These are phyloP conservation scores for Zaprionus tsacasi DNA, from an alignment of 1,140 invertebrate species.

Conservation along the genomic window DNA sequence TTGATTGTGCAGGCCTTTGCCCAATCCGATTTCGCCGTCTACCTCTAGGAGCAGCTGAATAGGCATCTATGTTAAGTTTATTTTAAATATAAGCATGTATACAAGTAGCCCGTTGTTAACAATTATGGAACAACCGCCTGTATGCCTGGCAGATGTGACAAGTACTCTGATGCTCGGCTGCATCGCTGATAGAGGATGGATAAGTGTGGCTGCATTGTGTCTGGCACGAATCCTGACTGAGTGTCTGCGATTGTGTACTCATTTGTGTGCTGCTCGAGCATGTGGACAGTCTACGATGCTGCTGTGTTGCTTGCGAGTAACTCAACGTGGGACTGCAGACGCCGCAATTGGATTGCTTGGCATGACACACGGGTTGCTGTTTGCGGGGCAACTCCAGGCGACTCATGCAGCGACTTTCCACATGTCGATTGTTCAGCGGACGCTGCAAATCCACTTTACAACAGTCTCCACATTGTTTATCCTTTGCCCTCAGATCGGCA, in stretches of 20 bases:
- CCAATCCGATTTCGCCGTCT: constrained; percentile 68
- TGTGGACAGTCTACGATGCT: constrained; percentile 43
- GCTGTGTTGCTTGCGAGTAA: constrained; percentile 5
- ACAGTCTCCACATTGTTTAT: constrained; percentile 42
- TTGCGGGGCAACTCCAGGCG: constrained; percentile 56
- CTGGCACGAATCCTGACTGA: constrained; percentile 46
- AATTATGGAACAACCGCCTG: constrained; percentile 45
- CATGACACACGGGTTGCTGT: constrained; percentile 66
- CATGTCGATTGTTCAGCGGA: constrained; percentile 45
- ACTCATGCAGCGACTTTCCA: constrained; percentile 47
- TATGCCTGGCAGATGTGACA: constrained; percentile 71
- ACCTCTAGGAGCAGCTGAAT: constrained; percentile 29
- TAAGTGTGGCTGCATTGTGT: constrained; percentile 42
- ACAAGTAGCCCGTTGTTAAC: not conserved
- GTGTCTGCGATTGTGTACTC: constrained; percentile 42
- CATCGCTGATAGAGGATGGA: constrained; percentile 4
- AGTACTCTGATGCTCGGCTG: constrained; percentile 52
- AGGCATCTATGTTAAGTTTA: not conserved
- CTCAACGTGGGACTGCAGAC: not conserved
- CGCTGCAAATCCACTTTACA: constrained; percentile 21
- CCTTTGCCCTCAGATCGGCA: constrained; percentile 50
- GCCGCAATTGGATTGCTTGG: constrained; percentile 45
- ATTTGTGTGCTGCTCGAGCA: constrained; percentile 57
- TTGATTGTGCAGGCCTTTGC: constrained; percentile 67
- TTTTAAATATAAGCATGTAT: constrained; percentile 33